Evolutionary conservation across 2,797 vertebrate species (phyloP).

Genomic region (Chelmon rostratus): DNA sequence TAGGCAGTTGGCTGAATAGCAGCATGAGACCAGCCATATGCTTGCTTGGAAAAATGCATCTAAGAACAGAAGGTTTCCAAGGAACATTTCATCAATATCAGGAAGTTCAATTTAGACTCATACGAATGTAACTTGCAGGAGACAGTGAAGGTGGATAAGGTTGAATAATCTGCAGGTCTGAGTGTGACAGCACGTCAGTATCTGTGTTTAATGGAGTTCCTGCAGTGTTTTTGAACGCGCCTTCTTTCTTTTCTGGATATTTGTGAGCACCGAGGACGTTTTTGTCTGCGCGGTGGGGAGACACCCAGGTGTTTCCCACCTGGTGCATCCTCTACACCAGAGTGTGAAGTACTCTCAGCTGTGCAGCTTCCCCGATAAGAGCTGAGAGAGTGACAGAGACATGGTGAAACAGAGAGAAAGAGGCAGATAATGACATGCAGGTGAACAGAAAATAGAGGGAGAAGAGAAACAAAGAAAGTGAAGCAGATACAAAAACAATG

Average conservation of each 20-base stretch:
- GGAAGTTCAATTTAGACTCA: no score
- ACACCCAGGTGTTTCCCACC: background rate
- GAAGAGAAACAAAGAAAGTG: background rate
- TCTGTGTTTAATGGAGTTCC: background rate
- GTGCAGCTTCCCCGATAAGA: background rate
- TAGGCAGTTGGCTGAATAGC: no score
- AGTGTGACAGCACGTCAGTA: background rate
- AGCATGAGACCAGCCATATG: no score
- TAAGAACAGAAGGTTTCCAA: background rate
- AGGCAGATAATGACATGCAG: background rate
- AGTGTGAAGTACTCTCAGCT: conserved; percentile 39
- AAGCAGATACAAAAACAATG: background rate
- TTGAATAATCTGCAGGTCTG: no score
- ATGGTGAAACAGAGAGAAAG: background rate
- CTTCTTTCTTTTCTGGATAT: background rate
- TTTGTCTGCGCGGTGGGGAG: background rate
- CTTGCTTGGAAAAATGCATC: no score
- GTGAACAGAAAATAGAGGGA: background rate
- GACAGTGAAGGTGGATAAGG: no score
- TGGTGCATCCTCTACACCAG: background rate
- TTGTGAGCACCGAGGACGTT: background rate
- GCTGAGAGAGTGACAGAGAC: background rate
- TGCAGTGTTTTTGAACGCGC: background rate
- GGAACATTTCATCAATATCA: background rate
- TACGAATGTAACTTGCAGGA: no score